Base-by-base conservation (phyloP, 2,888 invertebrate genomes). In the Oligia strigilis region DNA sequence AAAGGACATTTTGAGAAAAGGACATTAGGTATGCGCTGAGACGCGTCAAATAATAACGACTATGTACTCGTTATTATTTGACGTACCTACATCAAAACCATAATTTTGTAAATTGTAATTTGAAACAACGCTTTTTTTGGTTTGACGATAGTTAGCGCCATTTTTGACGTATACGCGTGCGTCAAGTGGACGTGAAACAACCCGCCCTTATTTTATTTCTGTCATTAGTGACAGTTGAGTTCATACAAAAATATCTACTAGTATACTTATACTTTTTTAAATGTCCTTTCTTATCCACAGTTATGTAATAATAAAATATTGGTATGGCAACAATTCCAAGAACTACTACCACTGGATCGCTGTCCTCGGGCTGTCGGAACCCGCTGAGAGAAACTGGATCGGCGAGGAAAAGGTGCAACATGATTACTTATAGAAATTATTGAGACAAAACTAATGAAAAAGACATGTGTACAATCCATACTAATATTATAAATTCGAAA, bases 221-320 rank as follows among this genome's bases (percentile, higher is more conserved):
- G 23, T 23, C 8, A 23, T 58, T 23, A 23, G 8, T 23, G 55
- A 58, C 23, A 58, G 58, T 23, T 58, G 9, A 9, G 23, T 58
- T 9, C 6, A 55, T 55, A 8, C 17, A 52, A 19, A 43, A 19
- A 19, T 29, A 55, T 17, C 5, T 46, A 19, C 17, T 19, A 17
- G 4, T 40, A 4, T 1, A 40, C 40, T 40, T 23, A 23, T 66
- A 9, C 11, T 4, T 60, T 60, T 80, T 46, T 43, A 29, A 29
- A 66, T 17, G 29, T 29, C 29, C 29, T 29, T 52, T 66, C 9
- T 72, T 17, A 58, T 77, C 90, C 89, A 60, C 94, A 98, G 98
- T 46, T 98, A 98, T 89, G 98, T 98, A 0, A 98, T 98, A 75
- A 98, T 98, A 81, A 98, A 98, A 88, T 98, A 98, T 89, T 98